phyloP scores from a whole-genome alignment of 35 echinoderm and acorn worm species.

The Heliocidaris erythrogramma region DNA sequence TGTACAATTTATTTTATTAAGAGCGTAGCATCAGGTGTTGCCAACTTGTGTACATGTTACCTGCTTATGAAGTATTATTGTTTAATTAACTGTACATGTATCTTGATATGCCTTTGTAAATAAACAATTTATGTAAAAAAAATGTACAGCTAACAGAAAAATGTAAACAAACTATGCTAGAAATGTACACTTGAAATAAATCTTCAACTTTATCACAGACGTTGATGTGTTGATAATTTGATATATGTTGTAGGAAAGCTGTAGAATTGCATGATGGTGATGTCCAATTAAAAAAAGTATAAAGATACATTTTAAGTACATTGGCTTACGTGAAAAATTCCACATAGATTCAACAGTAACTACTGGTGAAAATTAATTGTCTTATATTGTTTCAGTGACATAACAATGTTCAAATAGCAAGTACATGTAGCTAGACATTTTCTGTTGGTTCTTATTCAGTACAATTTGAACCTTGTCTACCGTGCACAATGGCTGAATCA shows the following conservation, averaged over 20 bases:
- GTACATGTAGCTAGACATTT: not conserved
- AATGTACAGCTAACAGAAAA: constrained; percentile 14
- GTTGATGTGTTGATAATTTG: not conserved
- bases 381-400: not conserved
- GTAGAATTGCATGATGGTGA: not conserved
- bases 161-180: constrained; percentile 36
- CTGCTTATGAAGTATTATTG: constrained; percentile 21
- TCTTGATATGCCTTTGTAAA: constrained; percentile 47
- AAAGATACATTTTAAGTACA: not conserved
- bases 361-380: not conserved
- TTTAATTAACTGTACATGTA: constrained; percentile 17
- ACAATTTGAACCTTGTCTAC: not conserved
- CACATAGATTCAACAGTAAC: not conserved
- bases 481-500: not conserved
- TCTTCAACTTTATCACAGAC: not conserved
- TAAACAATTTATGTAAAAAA: constrained; percentile 36
- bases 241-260: constrained; percentile 22
- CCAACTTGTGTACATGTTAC: not conserved
- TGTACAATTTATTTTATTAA: not conserved
- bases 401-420: not conserved
- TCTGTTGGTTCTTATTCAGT: not conserved
- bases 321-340: not conserved
- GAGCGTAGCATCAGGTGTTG: not conserved
- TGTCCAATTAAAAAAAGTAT: not conserved
- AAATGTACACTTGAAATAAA: constrained; percentile 47